Conservation (phyloP, 2,113 vertebrate genomes). For the Hippocampus comes region DNA sequence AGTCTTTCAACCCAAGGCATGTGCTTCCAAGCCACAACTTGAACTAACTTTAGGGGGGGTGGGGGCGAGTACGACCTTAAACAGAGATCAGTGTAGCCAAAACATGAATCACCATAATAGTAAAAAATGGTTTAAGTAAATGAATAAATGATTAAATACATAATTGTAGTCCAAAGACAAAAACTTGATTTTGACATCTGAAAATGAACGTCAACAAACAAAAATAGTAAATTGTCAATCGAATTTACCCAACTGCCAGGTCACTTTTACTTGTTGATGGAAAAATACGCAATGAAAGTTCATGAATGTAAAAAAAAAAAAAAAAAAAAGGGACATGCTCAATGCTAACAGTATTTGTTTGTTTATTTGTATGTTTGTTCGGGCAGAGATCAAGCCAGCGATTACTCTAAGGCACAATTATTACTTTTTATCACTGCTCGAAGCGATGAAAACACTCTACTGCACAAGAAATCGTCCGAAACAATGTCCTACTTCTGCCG, state of each 20-base stretch:
- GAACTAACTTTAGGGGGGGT: no score
- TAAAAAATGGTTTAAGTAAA: no score
- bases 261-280: not conserved
- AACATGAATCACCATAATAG: no score
- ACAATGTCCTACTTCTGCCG: not conserved
- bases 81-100: no score
- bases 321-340: not conserved
- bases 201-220: not conserved
- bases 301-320: no score
- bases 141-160: no score
- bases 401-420: not conserved
- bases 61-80: no score
- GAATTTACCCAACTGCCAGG: not conserved
- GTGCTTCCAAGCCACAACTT: not conserved
- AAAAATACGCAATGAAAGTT: not conserved
- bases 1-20: not conserved
- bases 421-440: not conserved
- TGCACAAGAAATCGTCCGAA: slow-evolving; percentile 1
- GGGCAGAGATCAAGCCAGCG: not conserved
- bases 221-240: not conserved
- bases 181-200: no score
- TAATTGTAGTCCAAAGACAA: no score
- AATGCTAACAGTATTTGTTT: not conserved
- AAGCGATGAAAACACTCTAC: not conserved
- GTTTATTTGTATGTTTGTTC: not conserved